Percentiles rank a stretch among this genome's conserved stretches.
phyloP scores from a whole-genome alignment of 2,113 vertebrate genomes.

The Acrocephalus arundinaceus region DNA sequence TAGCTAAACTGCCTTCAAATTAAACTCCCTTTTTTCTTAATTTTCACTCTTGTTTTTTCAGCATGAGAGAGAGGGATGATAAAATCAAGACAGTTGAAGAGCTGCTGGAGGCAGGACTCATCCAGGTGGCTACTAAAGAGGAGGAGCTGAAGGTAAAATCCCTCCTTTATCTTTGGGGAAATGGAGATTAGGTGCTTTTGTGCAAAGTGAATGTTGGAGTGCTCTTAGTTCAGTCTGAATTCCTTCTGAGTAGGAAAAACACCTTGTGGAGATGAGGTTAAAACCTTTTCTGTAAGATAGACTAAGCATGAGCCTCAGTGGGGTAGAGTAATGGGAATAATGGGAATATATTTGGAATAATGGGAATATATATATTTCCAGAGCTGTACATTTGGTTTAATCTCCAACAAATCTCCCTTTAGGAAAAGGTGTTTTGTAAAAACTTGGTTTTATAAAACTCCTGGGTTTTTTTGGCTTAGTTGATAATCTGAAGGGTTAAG shows the following conservation, averaged over 20 bases:
- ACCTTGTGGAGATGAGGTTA: not conserved
- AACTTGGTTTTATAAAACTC: not conserved
- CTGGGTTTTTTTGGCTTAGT: not conserved
- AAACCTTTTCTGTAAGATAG: not conserved
- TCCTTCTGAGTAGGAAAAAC: not conserved
- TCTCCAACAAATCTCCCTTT: not conserved
- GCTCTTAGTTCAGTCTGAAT: not conserved
- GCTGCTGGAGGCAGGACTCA: constrained; percentile 90
- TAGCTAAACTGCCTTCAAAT: not conserved
- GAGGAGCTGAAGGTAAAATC: constrained; percentile 88
- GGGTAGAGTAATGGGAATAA: not conserved
- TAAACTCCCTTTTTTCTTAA: not conserved
- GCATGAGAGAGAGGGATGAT: constrained; percentile 88
- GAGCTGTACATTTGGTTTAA: not conserved
- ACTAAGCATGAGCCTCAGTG: not conserved
- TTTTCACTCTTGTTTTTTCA: constrained; percentile 27
- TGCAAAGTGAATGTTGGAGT: not conserved
- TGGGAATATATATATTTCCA: not conserved
- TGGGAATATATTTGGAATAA: not conserved
- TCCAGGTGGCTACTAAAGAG: constrained; percentile 94
- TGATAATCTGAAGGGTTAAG: not conserved
- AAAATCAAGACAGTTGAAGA: constrained; percentile 92
- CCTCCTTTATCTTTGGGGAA: not conserved
- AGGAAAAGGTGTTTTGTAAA: not conserved
- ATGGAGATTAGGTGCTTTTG: not conserved